These are phyloP conservation scores for Acinonyx jubatus DNA, from an alignment of 2,113 vertebrate genomes.

Conservation along the genomic window DNA sequence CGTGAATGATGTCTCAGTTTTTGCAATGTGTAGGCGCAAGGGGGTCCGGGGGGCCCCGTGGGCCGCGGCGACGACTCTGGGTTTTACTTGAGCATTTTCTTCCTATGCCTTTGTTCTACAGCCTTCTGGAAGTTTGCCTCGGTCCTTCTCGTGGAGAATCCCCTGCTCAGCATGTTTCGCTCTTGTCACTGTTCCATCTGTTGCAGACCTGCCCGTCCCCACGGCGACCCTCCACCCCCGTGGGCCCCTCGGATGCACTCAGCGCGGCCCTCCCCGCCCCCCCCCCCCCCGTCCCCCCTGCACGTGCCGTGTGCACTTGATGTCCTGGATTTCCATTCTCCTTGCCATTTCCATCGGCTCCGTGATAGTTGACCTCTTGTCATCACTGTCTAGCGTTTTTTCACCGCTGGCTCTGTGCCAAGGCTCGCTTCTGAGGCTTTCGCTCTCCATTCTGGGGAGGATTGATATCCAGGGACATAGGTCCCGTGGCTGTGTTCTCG, in stretches of 20 bases:
- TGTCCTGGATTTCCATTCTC: fast-evolving
- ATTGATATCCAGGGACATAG: neutral
- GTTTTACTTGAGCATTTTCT: neutral
- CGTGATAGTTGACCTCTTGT: fast-evolving
- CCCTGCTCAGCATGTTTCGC: neutral
- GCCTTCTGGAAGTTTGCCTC: neutral
- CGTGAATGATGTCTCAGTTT: neutral
- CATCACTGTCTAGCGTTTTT: neutral
- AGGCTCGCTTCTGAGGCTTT: neutral
- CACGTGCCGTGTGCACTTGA: fast-evolving
- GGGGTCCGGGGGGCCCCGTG: no score
- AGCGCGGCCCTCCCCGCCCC: neutral
- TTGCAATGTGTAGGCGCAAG: neutral
- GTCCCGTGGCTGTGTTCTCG: neutral
- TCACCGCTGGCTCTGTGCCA: neutral
- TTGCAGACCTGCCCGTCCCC: neutral
- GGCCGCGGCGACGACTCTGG: neutral
- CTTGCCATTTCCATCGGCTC: fast-evolving
- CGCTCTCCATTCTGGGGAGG: neutral
- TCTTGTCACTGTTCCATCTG: neutral
- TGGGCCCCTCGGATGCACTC: fast-evolving
- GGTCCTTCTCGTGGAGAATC: neutral
- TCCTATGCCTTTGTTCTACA: neutral
- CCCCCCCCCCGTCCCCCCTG: no score
- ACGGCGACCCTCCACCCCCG: fast-evolving